Percentiles rank a stretch among this genome's conserved stretches.
Conservation (phyloP, 1,140 invertebrate species). For the Achroia grisella region DNA sequence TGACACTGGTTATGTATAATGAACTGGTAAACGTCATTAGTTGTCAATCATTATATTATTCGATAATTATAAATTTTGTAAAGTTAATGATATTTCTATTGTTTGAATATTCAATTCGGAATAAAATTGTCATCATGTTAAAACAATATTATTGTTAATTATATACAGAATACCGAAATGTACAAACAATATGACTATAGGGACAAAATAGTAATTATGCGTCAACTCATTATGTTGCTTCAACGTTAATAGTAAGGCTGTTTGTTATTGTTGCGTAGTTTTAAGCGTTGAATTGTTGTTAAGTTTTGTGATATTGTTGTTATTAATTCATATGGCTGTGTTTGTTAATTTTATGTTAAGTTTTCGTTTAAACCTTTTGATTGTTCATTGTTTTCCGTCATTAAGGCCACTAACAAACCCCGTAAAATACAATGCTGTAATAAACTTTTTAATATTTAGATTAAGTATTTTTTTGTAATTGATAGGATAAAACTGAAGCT, state of each 20-base stretch:
- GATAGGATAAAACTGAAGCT: slow-evolving; percentile 61
- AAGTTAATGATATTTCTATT: no score
- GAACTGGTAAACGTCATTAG: no score
- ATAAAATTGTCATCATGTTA: no score
- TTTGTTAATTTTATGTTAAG: slow-evolving; percentile 72
- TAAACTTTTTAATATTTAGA: slow-evolving; percentile 15
- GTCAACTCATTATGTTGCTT: slow-evolving; percentile 4
- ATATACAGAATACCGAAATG: no score
- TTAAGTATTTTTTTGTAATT: slow-evolving; percentile 28
- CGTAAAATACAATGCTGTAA: not conserved
- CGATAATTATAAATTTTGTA: no score
- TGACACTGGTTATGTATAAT: no score
- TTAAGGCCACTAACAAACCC: slow-evolving; percentile 42
- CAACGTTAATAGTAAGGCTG: no score
- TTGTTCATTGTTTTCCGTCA: slow-evolving; percentile 56
- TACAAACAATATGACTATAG: not conserved
- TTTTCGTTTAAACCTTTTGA: slow-evolving; percentile 59
- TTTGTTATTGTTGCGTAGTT: slow-evolving; percentile 61
- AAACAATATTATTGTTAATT: no score
- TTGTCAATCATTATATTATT: no score
- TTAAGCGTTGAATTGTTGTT: slow-evolving; percentile 65
- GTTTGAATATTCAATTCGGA: no score
- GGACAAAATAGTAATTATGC: slow-evolving; percentile 54
- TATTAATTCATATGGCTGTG: slow-evolving; percentile 55
- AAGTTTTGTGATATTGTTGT: slow-evolving; percentile 55